Conservation (phyloP, 2,888 invertebrate species). For the Tolmerus cingulatus region DNA sequence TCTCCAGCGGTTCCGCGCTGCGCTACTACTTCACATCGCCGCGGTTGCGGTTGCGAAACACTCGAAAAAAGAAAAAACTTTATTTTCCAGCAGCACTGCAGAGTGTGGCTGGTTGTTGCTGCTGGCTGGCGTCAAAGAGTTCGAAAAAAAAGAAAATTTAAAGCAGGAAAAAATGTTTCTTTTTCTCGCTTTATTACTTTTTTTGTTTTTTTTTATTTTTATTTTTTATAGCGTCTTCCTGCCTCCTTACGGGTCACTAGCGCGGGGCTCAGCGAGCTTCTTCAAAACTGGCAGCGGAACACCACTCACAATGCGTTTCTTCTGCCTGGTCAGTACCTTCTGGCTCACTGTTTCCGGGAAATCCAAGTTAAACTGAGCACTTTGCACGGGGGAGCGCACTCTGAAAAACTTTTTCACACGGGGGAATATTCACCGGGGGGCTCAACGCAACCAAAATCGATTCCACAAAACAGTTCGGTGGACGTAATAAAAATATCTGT, state of each 20-base stretch:
- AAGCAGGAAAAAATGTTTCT: background rate
- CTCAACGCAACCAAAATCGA: background rate
- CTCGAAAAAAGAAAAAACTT: background rate
- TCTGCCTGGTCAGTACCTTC: background rate
- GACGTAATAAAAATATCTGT: background rate
- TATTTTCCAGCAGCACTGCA: background rate
- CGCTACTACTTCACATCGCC: background rate
- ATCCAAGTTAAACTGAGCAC: background rate
- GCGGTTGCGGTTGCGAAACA: slow-evolving; percentile 1
- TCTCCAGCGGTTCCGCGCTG: background rate
- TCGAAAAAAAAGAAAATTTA: background rate
- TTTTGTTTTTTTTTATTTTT: background rate
- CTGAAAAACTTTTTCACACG: background rate
- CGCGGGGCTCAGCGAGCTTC: background rate
- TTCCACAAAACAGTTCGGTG: background rate
- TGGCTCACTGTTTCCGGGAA: background rate
- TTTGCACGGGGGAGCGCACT: background rate
- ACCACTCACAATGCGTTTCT: background rate
- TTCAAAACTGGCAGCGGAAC: background rate
- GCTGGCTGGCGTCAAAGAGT: background rate
- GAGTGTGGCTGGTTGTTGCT: background rate
- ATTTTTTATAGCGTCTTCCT: background rate
- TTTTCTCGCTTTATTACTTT: too few relatives aligned
- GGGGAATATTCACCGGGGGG: background rate
- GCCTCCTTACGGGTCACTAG: background rate